Percentiles rank a stretch among this genome's conserved stretches.
phyloP scores from a whole-genome alignment of 2,797 vertebrate genomes.

The Mus spretus region DNA sequence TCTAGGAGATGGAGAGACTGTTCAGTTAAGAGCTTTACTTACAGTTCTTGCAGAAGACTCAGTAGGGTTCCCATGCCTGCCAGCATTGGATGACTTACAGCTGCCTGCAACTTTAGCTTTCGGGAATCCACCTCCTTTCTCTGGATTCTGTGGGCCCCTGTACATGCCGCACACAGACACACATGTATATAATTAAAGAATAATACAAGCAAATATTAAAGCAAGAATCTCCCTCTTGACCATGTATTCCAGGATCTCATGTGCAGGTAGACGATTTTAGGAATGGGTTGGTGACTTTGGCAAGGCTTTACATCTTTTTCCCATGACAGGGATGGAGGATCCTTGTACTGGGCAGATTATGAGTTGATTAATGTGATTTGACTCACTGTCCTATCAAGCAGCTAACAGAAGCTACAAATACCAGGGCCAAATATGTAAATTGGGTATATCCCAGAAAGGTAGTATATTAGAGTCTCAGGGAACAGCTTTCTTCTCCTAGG shows the following conservation, averaged over 20 bases:
- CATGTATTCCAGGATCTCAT: background rate
- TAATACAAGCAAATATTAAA: background rate
- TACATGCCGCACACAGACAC: background rate
- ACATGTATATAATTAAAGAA: background rate
- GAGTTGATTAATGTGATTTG: conserved; percentile 48
- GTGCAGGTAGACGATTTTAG: conserved; percentile 32
- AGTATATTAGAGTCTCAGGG: background rate
- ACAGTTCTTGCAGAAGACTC: background rate
- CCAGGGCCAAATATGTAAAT: conserved; percentile 1
- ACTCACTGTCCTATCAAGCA: conserved; percentile 40
- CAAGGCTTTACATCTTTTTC: conserved; percentile 48
- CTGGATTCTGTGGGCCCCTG: background rate
- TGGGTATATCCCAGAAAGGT: background rate
- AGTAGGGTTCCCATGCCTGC: no score
- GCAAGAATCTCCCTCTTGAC: background rate
- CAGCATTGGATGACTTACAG: background rate
- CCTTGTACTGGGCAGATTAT: conserved; percentile 32
- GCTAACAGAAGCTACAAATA: conserved; percentile 44
- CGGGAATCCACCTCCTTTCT: background rate
- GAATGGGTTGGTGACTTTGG: conserved; percentile 48
- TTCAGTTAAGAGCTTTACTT: background rate
- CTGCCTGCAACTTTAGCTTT: background rate
- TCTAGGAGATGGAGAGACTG: background rate
- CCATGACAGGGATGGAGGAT: background rate
- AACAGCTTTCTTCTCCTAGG: background rate